Conservation (phyloP, 2,113 vertebrate species). For the Calyptomena viridis region DNA sequence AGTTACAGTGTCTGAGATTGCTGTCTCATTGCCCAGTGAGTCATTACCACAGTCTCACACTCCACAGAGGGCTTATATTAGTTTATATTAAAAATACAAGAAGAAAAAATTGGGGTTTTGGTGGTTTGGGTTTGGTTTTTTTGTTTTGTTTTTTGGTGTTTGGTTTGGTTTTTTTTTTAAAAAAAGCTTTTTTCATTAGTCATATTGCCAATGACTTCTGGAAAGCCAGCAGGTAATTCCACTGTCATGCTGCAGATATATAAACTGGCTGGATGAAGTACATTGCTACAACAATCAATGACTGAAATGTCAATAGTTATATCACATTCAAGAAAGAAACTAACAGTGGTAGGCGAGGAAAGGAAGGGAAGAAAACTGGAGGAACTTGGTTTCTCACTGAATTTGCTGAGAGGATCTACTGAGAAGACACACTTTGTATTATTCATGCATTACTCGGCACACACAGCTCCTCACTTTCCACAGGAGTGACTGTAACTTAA, state of each 20-base stretch:
- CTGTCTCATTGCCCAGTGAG: constrained; percentile 9
- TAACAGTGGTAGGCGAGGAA: background rate
- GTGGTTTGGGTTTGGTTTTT: background rate
- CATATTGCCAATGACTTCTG: background rate
- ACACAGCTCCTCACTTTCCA: background rate
- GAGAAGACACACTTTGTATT: background rate
- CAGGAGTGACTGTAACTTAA: background rate
- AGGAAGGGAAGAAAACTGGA: background rate
- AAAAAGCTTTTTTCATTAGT: background rate
- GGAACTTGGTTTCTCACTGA: background rate
- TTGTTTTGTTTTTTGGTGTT: no score
- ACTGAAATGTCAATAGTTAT: background rate
- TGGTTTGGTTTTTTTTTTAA: no score
- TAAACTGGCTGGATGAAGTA: background rate
- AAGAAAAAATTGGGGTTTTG: background rate
- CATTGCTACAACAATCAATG: background rate
- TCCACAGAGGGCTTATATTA: background rate
- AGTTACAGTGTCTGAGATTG: background rate
- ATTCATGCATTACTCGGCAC: background rate
- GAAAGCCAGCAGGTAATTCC: constrained; percentile 24
- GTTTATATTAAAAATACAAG: background rate
- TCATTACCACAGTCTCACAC: background rate
- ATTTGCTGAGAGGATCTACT: background rate
- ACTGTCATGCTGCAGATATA: background rate
- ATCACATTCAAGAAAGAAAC: background rate